Base-by-base conservation (phyloP, 1,140 invertebrate genomes). In the Aradophagus sp. region DNA sequence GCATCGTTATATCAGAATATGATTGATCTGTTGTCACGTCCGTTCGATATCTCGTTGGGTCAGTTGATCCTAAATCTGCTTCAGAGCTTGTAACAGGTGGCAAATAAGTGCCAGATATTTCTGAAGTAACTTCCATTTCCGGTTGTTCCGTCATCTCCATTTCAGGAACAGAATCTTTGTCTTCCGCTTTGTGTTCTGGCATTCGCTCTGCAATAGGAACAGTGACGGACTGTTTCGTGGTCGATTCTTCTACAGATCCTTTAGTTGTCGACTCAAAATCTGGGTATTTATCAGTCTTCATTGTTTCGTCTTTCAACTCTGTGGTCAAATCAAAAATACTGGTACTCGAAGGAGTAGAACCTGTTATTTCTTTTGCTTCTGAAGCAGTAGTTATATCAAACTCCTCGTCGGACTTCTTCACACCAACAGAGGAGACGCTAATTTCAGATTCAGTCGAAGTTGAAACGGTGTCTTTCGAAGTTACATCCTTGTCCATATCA, bases 181-280 rank as follows among this genome's bases (percentile, higher is more conserved):
- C 80, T 59, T 84, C 83, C 8, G 78, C 76, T 36, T 84, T 84
- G 5, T 75, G 74, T 35, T 76, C 83, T 10, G 82, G 82, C 16
- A 73, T 69, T 26, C 77, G 58, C 15, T 77, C 76, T 7, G 77
- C 50, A n/a, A 80, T 74, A 2, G 74, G 66, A 15, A 74, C 68
- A 26, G 79, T 69, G 14, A 42, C 44, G n/a, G 73, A 72, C 61
- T 76, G 56, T 29, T 62, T 55, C n/a, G 71, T 72, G 17, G 74
- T 62, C 34, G 42, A 59, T 15, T 77, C 68, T 50, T 75, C 73
- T 16, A 50, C 61, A 2, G 31, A 12, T 20, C 36, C 10, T 66
- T 63, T 32, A 12, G 39, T 41, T 7, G 52, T 67, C 5, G 23
- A n/a, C 65, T 75, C 67, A 26, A 39, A 1, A 8, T 52, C 42